Evolutionary conservation across 2,888 invertebrate species (phyloP).

Genomic region (Mellilla xanthometata): DNA sequence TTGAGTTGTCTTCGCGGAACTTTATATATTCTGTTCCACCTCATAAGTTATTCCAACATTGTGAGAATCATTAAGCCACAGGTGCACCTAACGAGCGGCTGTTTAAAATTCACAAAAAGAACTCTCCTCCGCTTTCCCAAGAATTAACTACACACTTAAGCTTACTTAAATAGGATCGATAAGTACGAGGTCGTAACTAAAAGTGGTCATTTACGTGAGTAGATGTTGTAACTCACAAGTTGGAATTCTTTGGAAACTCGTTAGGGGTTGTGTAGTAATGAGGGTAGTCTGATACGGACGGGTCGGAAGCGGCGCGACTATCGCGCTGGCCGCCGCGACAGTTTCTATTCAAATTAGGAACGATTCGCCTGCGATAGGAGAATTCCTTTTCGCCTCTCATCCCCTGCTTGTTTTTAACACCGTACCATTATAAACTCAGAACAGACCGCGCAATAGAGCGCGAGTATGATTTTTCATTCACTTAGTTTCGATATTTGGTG

Average conservation of each 20-base stretch:
- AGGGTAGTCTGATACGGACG: slow-evolving; percentile 54
- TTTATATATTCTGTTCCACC: slow-evolving; percentile 28
- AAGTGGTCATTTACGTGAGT: slow-evolving; percentile 49
- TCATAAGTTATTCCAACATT: slow-evolving; percentile 36
- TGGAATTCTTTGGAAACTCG: slow-evolving; percentile 58
- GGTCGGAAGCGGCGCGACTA: slow-evolving; percentile 61
- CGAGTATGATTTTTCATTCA: not conserved
- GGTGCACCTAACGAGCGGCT: slow-evolving; percentile 43
- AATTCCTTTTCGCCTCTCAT: slow-evolving; percentile 11
- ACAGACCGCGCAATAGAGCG: slow-evolving; percentile 10
- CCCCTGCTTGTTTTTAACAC: slow-evolving; percentile 34
- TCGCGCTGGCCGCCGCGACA: slow-evolving; percentile 55
- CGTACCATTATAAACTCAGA: not conserved
- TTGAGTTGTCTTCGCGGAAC: too few species aligned
- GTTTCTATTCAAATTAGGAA: slow-evolving; percentile 71
- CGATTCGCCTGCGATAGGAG: slow-evolving; percentile 35
- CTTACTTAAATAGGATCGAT: slow-evolving; percentile 20
- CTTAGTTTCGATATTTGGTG: slow-evolving; percentile 8
- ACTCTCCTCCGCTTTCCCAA: slow-evolving; percentile 8
- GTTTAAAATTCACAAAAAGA: slow-evolving; percentile 34
- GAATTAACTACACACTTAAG: slow-evolving; percentile 16
- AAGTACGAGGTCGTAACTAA: slow-evolving; percentile 23
- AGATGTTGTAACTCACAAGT: slow-evolving; percentile 52
- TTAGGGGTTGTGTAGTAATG: slow-evolving; percentile 49
- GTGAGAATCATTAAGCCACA: slow-evolving; percentile 39